Conservation (phyloP, 2,888 invertebrate genomes). For the Nezara viridula region DNA sequence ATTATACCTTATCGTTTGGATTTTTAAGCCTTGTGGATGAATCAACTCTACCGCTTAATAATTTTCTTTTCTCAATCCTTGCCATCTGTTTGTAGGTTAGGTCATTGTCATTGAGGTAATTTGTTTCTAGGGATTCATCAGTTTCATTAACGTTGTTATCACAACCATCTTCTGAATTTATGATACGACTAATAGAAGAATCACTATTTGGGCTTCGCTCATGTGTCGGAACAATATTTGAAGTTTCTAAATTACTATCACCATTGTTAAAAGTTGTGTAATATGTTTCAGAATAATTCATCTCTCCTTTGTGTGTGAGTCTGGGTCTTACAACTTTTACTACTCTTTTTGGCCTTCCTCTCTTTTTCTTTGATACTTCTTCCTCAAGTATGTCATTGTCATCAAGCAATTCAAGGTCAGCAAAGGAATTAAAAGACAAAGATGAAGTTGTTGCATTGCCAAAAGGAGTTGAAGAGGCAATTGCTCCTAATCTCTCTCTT, state of each 20-base stretch:
- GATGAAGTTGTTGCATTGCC: not conserved
- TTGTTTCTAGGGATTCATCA: not conserved
- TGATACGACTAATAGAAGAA: not conserved
- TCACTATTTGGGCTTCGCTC: not conserved
- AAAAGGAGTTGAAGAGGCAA: not conserved
- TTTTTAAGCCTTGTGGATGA: not conserved
- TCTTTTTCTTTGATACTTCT: not conserved
- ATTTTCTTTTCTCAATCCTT: conserved; percentile 4
- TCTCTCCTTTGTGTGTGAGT: not conserved
- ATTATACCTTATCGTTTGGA: conserved; percentile 20
- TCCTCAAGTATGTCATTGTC: not conserved
- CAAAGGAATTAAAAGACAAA: conserved; percentile 4
- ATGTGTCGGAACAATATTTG: not conserved
- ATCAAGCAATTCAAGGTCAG: not conserved
- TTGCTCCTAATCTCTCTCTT: not conserved
- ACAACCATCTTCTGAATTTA: not conserved
- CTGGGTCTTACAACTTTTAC: not conserved
- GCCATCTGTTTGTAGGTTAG: not conserved
- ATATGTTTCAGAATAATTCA: not conserved
- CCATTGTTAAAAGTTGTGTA: conserved; percentile 22
- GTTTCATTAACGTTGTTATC: not conserved
- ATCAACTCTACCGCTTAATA: conserved; percentile 30
- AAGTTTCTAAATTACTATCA: not conserved
- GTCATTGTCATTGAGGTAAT: not conserved
- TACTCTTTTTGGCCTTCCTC: not conserved